Conservation (phyloP, 2,113 vertebrate species). For the Ifrita kowaldi region DNA sequence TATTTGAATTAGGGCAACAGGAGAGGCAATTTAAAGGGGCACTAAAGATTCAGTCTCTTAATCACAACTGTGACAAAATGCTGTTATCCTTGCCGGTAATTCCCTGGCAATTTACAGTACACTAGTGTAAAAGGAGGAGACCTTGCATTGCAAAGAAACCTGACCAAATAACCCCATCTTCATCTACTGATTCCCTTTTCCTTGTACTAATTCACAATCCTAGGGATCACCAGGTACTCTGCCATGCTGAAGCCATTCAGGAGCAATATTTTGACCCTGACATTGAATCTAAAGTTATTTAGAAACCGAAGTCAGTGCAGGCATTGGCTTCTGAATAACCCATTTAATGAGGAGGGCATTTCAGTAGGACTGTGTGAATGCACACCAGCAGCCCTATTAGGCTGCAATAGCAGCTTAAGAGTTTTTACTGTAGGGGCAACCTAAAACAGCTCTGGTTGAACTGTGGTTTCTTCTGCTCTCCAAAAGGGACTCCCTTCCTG, state of each 20-base stretch:
- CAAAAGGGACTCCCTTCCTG: not conserved
- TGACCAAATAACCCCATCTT: not conserved
- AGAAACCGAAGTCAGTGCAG: not conserved
- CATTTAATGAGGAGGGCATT: not conserved
- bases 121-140: not conserved
- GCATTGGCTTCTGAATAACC: not conserved
- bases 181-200: not conserved
- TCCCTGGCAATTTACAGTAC: slow-evolving; percentile 21
- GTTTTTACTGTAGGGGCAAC: not conserved
- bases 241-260: not conserved
- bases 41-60: slow-evolving; percentile 14
- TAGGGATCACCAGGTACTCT: not conserved
- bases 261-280: not conserved
- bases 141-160: not conserved
- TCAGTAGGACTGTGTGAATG: not conserved
- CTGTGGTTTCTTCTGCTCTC: not conserved
- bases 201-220: not conserved
- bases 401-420: not conserved
- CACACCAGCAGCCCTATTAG: not conserved
- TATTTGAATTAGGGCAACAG: slow-evolving; percentile 35
- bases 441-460: not conserved
- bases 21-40: slow-evolving; percentile 27
- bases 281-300: not conserved
- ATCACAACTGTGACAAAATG: slow-evolving; percentile 21
- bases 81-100: not conserved